Evolutionary conservation across 2,797 vertebrate genomes (phyloP), one percentile per base, ranked within the genome.

Genomic region (Cynodonichthys magdalenae): DNA sequence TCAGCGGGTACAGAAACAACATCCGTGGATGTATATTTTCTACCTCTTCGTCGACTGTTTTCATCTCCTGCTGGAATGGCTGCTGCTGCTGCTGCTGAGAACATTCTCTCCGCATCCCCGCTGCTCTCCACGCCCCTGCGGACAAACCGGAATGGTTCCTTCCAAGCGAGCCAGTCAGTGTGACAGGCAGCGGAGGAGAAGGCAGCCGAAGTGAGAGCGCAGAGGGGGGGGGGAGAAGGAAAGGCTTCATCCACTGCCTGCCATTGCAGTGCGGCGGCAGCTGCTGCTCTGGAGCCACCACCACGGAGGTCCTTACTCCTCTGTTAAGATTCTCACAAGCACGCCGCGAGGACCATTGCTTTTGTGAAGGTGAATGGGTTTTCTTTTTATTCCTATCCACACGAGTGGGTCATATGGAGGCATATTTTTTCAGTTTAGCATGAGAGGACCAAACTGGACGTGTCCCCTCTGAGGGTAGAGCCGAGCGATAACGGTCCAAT

Each of bases 161-260:
- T 91, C 94, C 93, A 82, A 84, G 83, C 92, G 82, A 92, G 91
- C 88, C 90, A 87, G 94, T 92, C 93, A 81, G 86, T 89, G 93
- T 83, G 87, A 79, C 85, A 24, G 24, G 24, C 24, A 74, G 86
- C 78, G 75, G 90, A 84, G 74, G 91, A 84, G 86, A 81, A 87
- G 90, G 85, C 78, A 89, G 85, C 79, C 86, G 87, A 84, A 89
- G 80, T 79, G 88, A 71, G 80, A 74, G 85, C 76, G 80, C 65
- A 41, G 77, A 78, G 86, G 78, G 58, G 50, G 42, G 61, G 60
- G 86, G 74, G 53, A 36, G 62, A 78, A 62, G 66, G 75, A 75
- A 72, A 85, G 84, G 87, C 85, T 87, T 85, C 89, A 90, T 89
- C 86, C 87, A 86, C 87, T 90, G 87, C 88, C 92, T 93, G 92